Evolutionary conservation across 2,888 invertebrate species (phyloP), one percentile per base, ranked within the genome.

Genomic region (Holacanthella duospinosa): DNA sequence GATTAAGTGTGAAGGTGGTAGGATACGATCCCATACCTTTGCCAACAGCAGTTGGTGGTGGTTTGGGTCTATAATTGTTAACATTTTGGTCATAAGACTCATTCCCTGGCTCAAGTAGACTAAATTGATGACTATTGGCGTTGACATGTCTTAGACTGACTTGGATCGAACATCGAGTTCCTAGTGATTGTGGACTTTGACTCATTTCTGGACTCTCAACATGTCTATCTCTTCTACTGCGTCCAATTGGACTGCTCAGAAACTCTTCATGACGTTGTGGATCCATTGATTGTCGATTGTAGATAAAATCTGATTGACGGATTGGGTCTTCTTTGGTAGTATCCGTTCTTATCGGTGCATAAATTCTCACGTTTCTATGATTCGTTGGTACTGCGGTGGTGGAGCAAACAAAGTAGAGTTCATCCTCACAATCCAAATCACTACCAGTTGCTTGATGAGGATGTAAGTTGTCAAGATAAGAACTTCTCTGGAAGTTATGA

Each of bases 351-450:
- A 21, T 16, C 6, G 12, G 12, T 4, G 19, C 48, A 21, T 48
- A 48, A 21, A 58, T 58, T 29, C 28, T 28, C 6, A 58, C 24
- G 29, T 58, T 58, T 21, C 58, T 4, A 6, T 6, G 9, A 6
- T 12, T 29, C 24, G 58, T 9, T 24, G 58, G 24, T 29, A 21
- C 19, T 2, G 24, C n/a, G 3, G 16, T 21, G 16, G 58, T 24
- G 3, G 58, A 58, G 12, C 66, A 65, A 28, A 65, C 29, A 59
- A 68, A 68, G 61, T 65, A 67, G 25, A 68, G 58, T 29, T 70
- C 65, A 61, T 54, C 58, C 53, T 68, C 68, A 63, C 65, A 63
- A 58, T 64, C 63, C 27, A 21, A 26, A 21, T 6, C 24, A 43
- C 58, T 58, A 19, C 12, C 21, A 4, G 21, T 9, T 21, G 12